Percentiles rank a stretch among this genome's conserved stretches.
phyloP scores from a whole-genome alignment of 1,140 invertebrate genomes.

The Lutraria rhynchaena region DNA sequence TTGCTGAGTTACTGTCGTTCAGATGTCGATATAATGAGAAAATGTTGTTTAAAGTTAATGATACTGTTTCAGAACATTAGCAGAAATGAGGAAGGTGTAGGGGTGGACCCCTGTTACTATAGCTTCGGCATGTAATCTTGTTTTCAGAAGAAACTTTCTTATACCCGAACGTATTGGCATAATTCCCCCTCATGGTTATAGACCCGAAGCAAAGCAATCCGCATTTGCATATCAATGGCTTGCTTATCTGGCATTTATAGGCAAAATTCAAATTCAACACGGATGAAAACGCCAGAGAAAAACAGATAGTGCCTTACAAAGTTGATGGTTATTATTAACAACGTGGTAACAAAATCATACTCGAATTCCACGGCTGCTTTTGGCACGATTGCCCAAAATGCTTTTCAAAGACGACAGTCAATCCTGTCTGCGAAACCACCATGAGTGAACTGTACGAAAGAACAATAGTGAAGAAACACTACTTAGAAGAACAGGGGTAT shows the following conservation, averaged over 20 bases:
- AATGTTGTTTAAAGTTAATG: slow-evolving; percentile 58
- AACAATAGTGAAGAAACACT: slow-evolving; percentile 15
- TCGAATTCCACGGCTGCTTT: slow-evolving; percentile 61
- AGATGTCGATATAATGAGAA: slow-evolving; percentile 42
- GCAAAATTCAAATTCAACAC: too few species aligned
- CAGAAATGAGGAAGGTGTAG: too few species aligned
- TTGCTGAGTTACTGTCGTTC: slow-evolving; percentile 51
- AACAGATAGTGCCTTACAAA: too few species aligned
- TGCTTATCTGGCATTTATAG: too few species aligned
- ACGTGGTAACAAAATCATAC: background rate
- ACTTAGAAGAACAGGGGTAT: background rate
- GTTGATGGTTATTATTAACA: slow-evolving; percentile 23
- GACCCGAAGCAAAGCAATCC: background rate
- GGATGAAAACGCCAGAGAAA: background rate
- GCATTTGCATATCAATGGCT: background rate
- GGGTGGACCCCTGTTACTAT: too few species aligned
- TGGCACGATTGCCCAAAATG: slow-evolving; percentile 64
- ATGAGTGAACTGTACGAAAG: slow-evolving; percentile 44
- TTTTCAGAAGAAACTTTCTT: background rate
- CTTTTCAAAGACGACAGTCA: slow-evolving; percentile 1
- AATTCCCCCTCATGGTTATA: too few species aligned
- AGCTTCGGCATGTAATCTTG: background rate
- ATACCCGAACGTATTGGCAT: background rate
- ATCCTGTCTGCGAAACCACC: background rate
- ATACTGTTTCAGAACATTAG: too few species aligned